Evolutionary conservation across 2,797 vertebrate genomes (phyloP).

Genomic region (Myotis findleyi): DNA sequence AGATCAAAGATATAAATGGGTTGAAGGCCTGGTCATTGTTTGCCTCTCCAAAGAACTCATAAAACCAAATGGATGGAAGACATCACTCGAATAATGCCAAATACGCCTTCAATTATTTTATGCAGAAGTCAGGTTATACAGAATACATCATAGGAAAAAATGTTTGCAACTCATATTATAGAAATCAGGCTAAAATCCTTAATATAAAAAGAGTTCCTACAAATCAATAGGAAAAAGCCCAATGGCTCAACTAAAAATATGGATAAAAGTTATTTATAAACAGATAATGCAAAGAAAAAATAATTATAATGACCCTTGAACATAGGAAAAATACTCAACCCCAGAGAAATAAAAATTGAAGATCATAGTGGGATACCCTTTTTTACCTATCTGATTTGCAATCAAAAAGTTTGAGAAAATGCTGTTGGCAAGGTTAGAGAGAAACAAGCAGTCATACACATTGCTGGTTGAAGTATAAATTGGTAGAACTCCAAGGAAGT

Average conservation of each 20-base stretch:
- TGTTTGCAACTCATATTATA: background rate
- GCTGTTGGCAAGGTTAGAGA: background rate
- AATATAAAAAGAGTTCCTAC: constrained; percentile 27
- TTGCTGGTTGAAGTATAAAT: background rate
- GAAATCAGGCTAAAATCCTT: constrained; percentile 15
- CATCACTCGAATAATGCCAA: background rate
- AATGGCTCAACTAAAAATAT: background rate
- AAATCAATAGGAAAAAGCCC: background rate
- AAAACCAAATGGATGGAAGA: background rate
- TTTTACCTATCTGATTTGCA: constrained; percentile 8
- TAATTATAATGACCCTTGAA: background rate
- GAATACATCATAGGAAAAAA: background rate
- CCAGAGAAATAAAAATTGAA: constrained; percentile 47
- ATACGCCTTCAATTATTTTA: constrained; percentile 14
- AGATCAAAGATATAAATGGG: background rate
- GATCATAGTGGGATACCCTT: background rate
- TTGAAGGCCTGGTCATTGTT: background rate
- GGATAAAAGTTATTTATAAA: background rate
- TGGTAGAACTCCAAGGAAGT: background rate
- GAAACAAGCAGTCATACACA: background rate
- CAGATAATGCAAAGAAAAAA: background rate
- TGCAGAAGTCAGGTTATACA: background rate
- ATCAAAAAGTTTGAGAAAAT: constrained; percentile 13
- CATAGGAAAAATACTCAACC: background rate
- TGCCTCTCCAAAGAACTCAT: background rate